Evolutionary conservation across 2,888 invertebrate species (phyloP), one percentile per base, ranked within the genome.

Genomic region (Caradrina clavipalpis): DNA sequence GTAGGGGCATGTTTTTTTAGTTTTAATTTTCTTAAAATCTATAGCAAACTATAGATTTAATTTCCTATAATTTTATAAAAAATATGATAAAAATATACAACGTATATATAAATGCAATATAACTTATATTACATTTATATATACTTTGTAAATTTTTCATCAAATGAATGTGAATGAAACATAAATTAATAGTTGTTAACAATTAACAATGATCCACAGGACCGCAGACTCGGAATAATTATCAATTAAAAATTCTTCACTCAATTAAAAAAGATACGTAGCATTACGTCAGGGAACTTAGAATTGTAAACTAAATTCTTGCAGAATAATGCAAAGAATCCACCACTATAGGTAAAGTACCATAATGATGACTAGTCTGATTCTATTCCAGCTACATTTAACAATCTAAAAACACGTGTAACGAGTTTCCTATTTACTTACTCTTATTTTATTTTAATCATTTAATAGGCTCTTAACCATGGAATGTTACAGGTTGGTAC

Each of bases 201-300:
- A 47, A 10, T 55, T 4, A 68, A 31, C 21, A 61, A 61, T 0
- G 17, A 10, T 13, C 8, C 15, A 39, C 17, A 17, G 45, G 5
- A 45, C 45, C 17, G 62, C 26, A 39, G 17, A 53, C 53, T 53
- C 60, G 39, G 35, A 61, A 61, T 54, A 47, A 70, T 73, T 54
- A 47, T 19, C 54, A 62, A 73, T 61, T 54, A 62, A 39, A 73
- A 13, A 73, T 73, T 70, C 49, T 51, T 47, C 59, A 10, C 13
- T 51, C 55, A 60, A 73, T 77, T 73, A 70, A 77, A 73, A 57
- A 67, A 51, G 47, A 42, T 42, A 50, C 35, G 31, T 50, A 21
- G 11, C 6, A n/a, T 26, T 47, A 21, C 49, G 49, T 69, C 49
- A 35, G 10, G 21, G 49, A 26, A 45, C 11, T 21, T 21, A n/a